Conservation (phyloP, 2,888 invertebrate genomes). For the Nebria brevicollis region DNA sequence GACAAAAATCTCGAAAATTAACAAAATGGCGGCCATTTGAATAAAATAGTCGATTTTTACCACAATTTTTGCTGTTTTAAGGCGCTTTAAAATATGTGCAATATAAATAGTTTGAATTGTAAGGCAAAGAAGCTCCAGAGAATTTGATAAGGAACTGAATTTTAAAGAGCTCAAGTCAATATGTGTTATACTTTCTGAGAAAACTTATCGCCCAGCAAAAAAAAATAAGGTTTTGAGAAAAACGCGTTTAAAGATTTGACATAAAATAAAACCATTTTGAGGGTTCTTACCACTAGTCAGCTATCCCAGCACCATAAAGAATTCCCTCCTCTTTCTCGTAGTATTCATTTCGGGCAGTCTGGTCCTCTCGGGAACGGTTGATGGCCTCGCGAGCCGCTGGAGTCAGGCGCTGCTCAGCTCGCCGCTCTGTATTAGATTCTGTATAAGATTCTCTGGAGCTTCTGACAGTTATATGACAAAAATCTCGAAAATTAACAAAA, state of each 20-base stretch:
- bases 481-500: neutral
- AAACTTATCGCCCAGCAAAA: too few relatives aligned
- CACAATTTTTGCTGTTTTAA: neutral
- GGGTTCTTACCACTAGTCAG: neutral
- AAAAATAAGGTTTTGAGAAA: too few relatives aligned
- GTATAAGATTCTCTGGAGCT: constrained; percentile 7
- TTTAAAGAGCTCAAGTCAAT: neutral
- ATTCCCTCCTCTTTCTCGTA: neutral
- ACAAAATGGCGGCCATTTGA: neutral
- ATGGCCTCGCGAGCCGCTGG: neutral
- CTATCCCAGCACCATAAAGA: neutral
- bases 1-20: neutral
- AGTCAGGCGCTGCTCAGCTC: neutral
- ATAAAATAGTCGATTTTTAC: neutral
- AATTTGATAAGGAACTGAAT: neutral
- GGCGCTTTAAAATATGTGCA: neutral
- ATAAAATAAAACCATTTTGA: neutral
- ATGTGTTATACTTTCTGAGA: neutral
- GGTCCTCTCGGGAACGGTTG: neutral
- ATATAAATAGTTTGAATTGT: constrained; percentile 8
- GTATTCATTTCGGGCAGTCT: neutral
- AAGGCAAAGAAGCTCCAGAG: neutral
- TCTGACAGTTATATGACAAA: neutral
- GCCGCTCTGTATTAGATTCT: too few relatives aligned
- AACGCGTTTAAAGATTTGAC: neutral